Evolutionary conservation across 2,113 vertebrate genomes (phyloP), one percentile per base, ranked within the genome.

Genomic region (Pygoscelis antarcticus): DNA sequence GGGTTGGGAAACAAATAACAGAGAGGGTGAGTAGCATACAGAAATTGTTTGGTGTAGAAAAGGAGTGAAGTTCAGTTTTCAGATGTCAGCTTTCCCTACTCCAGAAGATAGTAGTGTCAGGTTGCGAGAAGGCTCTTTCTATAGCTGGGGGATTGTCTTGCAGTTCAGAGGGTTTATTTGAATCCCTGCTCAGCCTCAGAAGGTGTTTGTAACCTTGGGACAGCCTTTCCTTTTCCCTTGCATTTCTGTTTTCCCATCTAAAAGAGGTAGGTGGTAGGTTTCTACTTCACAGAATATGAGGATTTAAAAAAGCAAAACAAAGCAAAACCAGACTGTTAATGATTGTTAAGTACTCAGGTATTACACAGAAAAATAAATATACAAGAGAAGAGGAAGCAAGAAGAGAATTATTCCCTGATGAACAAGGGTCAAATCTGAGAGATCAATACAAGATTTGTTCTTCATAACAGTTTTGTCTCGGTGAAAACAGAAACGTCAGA

Each of bases 401-500:
- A 77, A 40, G 10, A 74, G 17, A 68, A 68, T 79, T 92, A 65
- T 57, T 95, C 57, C 21, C 34, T 91, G 13, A 29, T 82, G 27
- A 68, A 4, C 44, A 82, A 65, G 57, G 49, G 49, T 93, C 83
- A 91, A 57, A 91, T 76, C 64, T 79, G 74, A 68, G 60, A 81
- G 69, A 94, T 96, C 81, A 91, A 13, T 94, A 75, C 47, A 26
- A 60, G 51, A 82, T 91, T 89, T 87, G n/a, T 93, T 72, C 47
- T 93, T 94, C 13, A 9, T 92, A 89, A 84, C 16, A 16, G 36
- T 76, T 90, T 91, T 89, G 54, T 94, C 29, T 85, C 18, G 3
- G 1, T 64, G 71, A 79, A 75, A 91, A 60, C 40, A 85, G 64
- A 90, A 93, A 62, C 72, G 58, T 61, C 89, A 90, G 42, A 57